These are phyloP conservation scores for Buphagus erythrorhynchus DNA, from an alignment of 2,797 vertebrate species.

Conservation along the genomic window DNA sequence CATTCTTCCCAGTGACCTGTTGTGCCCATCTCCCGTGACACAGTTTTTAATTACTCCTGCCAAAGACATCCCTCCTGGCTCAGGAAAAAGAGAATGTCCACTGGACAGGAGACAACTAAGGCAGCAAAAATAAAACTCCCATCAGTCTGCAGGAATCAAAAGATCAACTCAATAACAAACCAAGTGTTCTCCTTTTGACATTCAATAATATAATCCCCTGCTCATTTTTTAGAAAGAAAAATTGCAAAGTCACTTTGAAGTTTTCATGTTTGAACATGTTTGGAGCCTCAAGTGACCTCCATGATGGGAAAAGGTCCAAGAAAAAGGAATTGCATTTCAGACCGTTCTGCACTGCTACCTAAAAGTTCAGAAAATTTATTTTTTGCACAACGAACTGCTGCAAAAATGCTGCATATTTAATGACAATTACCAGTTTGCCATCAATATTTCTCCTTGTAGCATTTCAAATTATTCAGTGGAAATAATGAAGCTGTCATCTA, in stretches of 20 bases:
- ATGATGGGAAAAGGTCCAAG: not conserved
- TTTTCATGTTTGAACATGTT: not conserved
- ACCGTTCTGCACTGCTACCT: not conserved
- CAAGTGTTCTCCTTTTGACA: not conserved
- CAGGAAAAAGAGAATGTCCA: not conserved
- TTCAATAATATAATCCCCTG: not conserved
- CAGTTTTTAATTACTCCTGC: not conserved
- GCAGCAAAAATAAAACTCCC: not conserved
- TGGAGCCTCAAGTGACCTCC: not conserved
- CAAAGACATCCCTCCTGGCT: not conserved
- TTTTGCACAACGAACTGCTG: conserved; percentile 27
- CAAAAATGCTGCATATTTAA: conserved; percentile 61
- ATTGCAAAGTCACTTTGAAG: not conserved
- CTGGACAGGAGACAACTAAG: not conserved
- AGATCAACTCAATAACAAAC: not conserved
- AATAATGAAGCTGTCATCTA: conserved; percentile 75
- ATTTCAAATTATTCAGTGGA: conserved; percentile 62
- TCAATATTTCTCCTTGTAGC: conserved; percentile 66
- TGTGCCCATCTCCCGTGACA: not conserved
- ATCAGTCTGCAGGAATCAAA: not conserved
- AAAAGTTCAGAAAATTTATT: not conserved
- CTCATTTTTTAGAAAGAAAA: not conserved
- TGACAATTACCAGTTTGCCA: conserved; percentile 61
- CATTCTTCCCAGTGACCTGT: not conserved
- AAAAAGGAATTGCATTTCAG: not conserved